A percentile compares a stretch with the other conserved stretches of the same genome.
These are phyloP conservation scores for Hylyphantes graminicola DNA, from an alignment of 1,140 invertebrate species.

Conservation along the genomic window DNA sequence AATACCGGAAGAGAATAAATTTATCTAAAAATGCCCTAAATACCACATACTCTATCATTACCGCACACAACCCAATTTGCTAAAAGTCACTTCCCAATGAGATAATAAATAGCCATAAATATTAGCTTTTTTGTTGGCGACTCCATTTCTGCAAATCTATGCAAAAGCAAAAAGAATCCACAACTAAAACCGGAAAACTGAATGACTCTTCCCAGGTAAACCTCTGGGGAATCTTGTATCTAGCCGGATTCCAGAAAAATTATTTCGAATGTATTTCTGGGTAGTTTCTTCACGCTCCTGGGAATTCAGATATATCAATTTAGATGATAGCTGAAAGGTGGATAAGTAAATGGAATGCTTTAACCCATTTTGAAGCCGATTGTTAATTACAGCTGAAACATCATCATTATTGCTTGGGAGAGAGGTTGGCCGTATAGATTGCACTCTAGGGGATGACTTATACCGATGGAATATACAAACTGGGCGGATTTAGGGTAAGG, in stretches of 20 bases:
- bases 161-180: no score
- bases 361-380: conserved; percentile 23
- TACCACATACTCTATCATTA: no score
- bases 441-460: background rate
- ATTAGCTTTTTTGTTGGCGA: no score
- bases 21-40: no score
- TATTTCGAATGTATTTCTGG: conserved; percentile 25
- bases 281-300: background rate
- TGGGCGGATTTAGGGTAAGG: background rate
- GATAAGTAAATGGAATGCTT: conserved; percentile 45
- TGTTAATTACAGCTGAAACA: conserved; percentile 28
- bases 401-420: conserved; percentile 15
- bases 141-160: no score
- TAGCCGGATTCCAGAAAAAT: background rate
- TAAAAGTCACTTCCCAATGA: no score
- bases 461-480: conserved; percentile 12
- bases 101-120: no score
- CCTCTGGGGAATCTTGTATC: background rate
- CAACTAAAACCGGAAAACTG: background rate
- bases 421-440: conserved; percentile 4
- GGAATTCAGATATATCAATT: conserved; percentile 26
- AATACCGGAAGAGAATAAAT: no score
- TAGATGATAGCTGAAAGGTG: conserved; percentile 9
- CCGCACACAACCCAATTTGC: no score
- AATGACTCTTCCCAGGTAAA: background rate